Evolutionary conservation across 2,113 vertebrate species (phyloP).

Genomic region (Xiphophorus maculatus): DNA sequence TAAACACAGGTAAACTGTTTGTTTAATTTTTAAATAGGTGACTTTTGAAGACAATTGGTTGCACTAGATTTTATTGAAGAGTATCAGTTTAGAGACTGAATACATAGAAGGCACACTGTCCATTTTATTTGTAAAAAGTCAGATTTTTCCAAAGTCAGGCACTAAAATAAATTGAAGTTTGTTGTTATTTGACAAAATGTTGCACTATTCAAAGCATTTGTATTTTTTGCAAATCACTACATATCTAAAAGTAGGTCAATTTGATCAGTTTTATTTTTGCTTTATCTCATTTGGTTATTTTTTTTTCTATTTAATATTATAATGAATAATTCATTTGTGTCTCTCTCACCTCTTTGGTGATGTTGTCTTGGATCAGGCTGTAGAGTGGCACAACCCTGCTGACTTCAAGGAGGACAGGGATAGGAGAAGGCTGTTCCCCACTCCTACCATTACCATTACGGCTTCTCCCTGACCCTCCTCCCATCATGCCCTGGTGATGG

Average conservation of each 20-base stretch:
- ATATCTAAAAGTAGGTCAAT: neutral
- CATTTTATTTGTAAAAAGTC: too few species aligned
- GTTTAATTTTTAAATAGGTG: too few species aligned
- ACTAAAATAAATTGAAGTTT: too few species aligned
- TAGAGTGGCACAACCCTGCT: conserved; percentile 91
- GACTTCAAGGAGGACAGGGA: conserved; percentile 92
- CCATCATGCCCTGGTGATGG: conserved; percentile 75
- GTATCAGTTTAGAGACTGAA: too few species aligned
- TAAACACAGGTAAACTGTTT: too few species aligned
- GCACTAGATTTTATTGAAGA: too few species aligned
- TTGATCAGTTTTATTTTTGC: neutral
- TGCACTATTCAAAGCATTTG: too few species aligned
- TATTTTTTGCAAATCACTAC: too few species aligned
- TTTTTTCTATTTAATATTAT: neutral
- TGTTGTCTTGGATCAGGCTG: conserved; percentile 92
- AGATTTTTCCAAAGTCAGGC: too few species aligned
- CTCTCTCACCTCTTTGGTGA: conserved; percentile 90
- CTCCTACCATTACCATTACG: conserved; percentile 52
- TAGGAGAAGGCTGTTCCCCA: conserved; percentile 90
- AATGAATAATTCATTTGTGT: neutral
- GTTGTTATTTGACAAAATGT: too few species aligned
- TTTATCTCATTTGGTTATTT: neutral
- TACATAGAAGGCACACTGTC: too few species aligned
- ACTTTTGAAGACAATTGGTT: too few species aligned
- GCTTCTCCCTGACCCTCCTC: conserved; percentile 53